Percentiles rank a stretch among this genome's conserved stretches.
phyloP scores from a whole-genome alignment of 2,797 vertebrate genomes.

The Anguilla pacifica region DNA sequence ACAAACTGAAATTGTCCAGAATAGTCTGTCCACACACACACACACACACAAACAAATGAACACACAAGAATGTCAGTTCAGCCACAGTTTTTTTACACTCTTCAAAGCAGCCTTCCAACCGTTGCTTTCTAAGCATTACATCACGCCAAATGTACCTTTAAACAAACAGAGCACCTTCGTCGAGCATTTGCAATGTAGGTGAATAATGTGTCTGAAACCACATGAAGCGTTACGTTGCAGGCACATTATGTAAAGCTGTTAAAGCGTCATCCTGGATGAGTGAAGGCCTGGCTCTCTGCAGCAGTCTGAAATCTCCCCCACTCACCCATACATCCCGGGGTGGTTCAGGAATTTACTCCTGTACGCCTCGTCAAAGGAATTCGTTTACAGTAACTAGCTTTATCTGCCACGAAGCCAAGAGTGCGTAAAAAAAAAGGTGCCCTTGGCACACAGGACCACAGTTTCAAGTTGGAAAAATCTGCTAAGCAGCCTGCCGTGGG shows the following conservation, averaged over 20 bases:
- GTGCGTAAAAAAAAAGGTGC: conserved; percentile 25
- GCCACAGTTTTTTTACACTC: background rate
- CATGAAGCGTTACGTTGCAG: conserved; percentile 47
- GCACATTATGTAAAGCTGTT: conserved; percentile 57
- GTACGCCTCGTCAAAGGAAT: conserved; percentile 36
- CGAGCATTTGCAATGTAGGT: conserved; percentile 49
- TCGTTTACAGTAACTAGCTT: conserved; percentile 36
- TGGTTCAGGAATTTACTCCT: conserved; percentile 36
- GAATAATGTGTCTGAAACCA: conserved; percentile 38
- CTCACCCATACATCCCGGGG: conserved; percentile 41
- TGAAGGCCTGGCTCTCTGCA: conserved; percentile 41
- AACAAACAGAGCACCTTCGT: conserved; percentile 48
- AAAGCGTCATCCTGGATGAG: conserved; percentile 59
- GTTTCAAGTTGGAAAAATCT: conserved; percentile 34
- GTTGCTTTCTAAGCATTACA: background rate
- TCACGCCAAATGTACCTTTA: conserved; percentile 40
- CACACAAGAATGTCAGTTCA: background rate
- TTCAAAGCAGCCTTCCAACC: background rate
- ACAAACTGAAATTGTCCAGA: conserved; percentile 3
- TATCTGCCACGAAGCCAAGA: conserved; percentile 49
- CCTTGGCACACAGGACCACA: conserved; percentile 24
- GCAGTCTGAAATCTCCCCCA: conserved; percentile 44
- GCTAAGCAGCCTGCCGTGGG: conserved; percentile 33
- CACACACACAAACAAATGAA: background rate
- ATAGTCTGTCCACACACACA: background rate